Evolutionary conservation across 2,888 invertebrate species (phyloP).

Genomic region (Drosophila putrida): DNA sequence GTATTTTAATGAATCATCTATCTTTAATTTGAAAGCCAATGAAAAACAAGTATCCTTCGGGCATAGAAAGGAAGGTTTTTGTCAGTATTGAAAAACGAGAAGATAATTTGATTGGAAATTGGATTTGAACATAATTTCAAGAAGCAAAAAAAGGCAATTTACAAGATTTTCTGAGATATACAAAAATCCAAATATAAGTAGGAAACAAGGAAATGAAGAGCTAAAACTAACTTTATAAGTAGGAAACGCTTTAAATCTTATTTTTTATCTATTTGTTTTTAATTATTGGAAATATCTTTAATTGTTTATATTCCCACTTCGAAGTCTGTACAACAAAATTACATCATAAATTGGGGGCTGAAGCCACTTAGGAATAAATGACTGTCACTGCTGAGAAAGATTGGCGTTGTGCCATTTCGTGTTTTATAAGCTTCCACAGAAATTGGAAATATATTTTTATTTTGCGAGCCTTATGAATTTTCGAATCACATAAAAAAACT

Average conservation of each 20-base stretch:
- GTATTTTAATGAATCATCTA: neutral
- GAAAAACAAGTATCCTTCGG: neutral
- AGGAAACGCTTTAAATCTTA: too few relatives aligned
- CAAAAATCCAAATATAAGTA: too few relatives aligned
- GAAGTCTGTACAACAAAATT: neutral
- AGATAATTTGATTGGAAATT: too few relatives aligned
- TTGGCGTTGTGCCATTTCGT: constrained; percentile 4
- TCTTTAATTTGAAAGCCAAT: neutral
- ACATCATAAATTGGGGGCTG: neutral
- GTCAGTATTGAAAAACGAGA: too few relatives aligned
- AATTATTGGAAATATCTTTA: neutral
- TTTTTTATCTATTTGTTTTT: neutral
- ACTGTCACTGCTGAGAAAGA: neutral
- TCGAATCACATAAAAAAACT: constrained; percentile 28
- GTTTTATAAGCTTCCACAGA: constrained; percentile 13
- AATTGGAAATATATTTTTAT: constrained; percentile 25
- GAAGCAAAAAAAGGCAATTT: too few relatives aligned
- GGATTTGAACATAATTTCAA: too few relatives aligned
- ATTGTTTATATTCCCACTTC: constrained; percentile 2
- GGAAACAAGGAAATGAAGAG: too few relatives aligned
- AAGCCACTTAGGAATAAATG: neutral
- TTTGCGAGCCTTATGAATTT: constrained; percentile 15
- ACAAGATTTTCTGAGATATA: too few relatives aligned
- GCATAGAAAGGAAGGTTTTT: too few relatives aligned
- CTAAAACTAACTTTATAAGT: too few relatives aligned